These are phyloP conservation scores for Bos javanicus DNA, from an alignment of 2,113 vertebrate genomes.

Conservation along the genomic window DNA sequence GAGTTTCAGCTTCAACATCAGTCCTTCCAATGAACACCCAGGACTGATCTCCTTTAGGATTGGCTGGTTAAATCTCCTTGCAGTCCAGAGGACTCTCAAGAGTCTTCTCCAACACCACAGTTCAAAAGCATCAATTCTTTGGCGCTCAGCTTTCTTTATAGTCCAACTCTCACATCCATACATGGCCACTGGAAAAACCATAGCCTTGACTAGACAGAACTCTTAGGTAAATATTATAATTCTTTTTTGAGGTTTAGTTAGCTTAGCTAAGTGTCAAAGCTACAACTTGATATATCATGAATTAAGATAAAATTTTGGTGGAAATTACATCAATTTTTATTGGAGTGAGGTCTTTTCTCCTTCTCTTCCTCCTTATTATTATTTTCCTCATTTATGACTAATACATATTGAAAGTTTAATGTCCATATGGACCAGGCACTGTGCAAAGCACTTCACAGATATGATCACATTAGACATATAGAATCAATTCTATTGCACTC, in stretches of 20 bases:
- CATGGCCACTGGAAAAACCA: background rate
- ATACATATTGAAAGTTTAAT: background rate
- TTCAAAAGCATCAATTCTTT: background rate
- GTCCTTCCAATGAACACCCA: background rate
- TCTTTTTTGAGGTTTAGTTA: background rate
- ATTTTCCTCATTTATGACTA: no score
- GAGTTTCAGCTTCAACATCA: background rate
- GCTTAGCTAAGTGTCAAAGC: background rate
- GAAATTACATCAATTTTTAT: background rate
- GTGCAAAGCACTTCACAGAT: background rate
- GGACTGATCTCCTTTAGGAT: background rate
- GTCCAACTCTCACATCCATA: background rate
- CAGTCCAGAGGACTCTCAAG: no score
- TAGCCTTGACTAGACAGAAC: background rate
- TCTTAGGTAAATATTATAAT: background rate
- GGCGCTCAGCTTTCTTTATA: background rate
- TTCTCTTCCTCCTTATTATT: background rate
- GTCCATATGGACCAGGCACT: background rate
- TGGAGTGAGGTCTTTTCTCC: background rate
- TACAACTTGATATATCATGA: background rate
- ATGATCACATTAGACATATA: accelerated
- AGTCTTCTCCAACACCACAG: background rate
- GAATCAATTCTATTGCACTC: background rate
- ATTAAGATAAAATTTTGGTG: background rate
- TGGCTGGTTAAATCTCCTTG: background rate